Evolutionary conservation across 2,888 invertebrate species (phyloP).

Genomic region (Plebejus anna): DNA sequence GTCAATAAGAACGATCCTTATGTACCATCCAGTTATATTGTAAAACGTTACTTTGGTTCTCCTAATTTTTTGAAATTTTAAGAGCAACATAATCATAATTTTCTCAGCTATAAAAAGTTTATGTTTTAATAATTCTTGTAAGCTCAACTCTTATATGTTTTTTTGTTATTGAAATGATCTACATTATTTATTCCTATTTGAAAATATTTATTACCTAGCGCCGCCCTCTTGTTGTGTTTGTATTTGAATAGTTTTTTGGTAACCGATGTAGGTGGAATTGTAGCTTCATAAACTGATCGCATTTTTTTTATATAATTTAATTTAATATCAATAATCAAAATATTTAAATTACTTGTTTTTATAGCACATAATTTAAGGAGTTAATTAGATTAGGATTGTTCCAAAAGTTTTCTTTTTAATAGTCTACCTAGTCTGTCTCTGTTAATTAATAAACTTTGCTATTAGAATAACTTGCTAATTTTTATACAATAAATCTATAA

Average conservation of each 20-base stretch:
- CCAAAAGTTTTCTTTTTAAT: neutral
- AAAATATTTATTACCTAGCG: neutral
- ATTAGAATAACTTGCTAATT: neutral
- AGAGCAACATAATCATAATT: too few species aligned
- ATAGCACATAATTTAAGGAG: neutral
- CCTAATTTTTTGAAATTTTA: neutral
- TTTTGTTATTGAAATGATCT: neutral
- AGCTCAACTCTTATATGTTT: neutral
- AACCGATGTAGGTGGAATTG: conserved; percentile 11
- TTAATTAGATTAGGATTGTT: neutral
- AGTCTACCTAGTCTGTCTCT: neutral
- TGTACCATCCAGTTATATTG: neutral
- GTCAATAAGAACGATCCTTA: neutral
- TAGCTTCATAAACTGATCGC: conserved; percentile 13
- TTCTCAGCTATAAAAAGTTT: too few species aligned
- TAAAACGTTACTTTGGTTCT: neutral
- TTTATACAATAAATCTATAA: neutral
- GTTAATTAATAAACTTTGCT: neutral
- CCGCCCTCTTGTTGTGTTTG: neutral
- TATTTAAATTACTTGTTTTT: neutral
- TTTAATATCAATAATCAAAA: too few species aligned
- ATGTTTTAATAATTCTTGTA: neutral
- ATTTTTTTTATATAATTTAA: neutral
- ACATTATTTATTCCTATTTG: neutral
- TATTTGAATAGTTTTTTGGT: conserved; percentile 26